These are phyloP conservation scores for Antedon mediterranea DNA, from an alignment of 53 echinoderm and acorn worm species.

Conservation along the genomic window DNA sequence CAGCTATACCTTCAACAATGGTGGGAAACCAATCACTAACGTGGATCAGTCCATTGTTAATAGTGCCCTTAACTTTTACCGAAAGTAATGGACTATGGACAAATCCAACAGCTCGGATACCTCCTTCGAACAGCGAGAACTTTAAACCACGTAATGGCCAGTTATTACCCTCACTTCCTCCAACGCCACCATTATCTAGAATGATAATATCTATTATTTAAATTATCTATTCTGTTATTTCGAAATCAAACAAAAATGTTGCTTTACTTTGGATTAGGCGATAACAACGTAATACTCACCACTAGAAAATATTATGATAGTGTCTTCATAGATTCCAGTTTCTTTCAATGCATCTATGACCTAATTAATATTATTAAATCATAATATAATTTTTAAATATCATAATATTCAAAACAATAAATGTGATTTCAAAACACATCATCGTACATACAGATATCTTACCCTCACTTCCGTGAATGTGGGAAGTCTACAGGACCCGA, in stretches of 20 bases:
- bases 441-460: too few relatives aligned
- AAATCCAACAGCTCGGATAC: constrained; percentile 47
- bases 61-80: constrained; percentile 31
- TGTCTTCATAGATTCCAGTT: constrained; percentile 20
- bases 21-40: constrained; percentile 92
- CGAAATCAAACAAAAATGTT: too few relatives aligned
- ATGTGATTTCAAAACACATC: too few relatives aligned
- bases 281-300: constrained; percentile 6
- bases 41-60: constrained; percentile 52
- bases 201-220: too few relatives aligned
- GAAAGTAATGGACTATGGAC: constrained; percentile 53
- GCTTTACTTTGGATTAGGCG: too few relatives aligned
- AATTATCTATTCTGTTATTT: too few relatives aligned
- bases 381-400: too few relatives aligned
- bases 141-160: constrained; percentile 39
- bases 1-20: constrained; percentile 60
- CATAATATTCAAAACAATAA: too few relatives aligned
- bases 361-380: too few relatives aligned
- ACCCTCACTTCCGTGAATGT: too few relatives aligned
- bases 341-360: background rate
- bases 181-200: background rate
- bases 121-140: constrained; percentile 51
- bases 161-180: background rate
- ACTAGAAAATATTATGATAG: constrained; percentile 22
- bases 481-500: too few relatives aligned